A percentile compares a stretch with the other conserved stretches of the same genome.
Conservation (phyloP, 2,113 vertebrate species). For the Lucifuga dentata region DNA sequence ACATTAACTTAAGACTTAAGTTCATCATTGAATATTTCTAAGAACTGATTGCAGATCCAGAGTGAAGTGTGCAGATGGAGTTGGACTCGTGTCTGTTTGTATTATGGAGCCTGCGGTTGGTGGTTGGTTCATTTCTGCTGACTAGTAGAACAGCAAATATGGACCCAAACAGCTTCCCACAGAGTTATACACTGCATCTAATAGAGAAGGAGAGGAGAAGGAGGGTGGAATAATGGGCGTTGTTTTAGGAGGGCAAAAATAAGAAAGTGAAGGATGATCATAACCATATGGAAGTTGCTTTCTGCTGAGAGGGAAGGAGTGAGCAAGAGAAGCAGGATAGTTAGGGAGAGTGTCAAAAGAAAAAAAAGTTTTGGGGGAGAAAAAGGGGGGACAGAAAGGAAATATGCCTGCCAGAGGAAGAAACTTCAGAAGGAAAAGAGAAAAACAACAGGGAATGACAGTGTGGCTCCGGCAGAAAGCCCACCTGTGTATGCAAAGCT, state of each 20-base stretch:
- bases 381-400: slow-evolving; percentile 15
- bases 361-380: slow-evolving; percentile 8
- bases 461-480: slow-evolving; percentile 4
- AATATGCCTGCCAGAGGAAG: slow-evolving; percentile 9
- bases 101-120: slow-evolving; percentile 62
- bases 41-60: slow-evolving; percentile 30
- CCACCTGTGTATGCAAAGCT: slow-evolving; percentile 33
- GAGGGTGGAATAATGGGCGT: slow-evolving; percentile 65
- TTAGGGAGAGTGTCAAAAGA: slow-evolving; percentile 36
- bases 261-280: slow-evolving; percentile 80
- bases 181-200: slow-evolving; percentile 60
- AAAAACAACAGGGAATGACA: slow-evolving; percentile 25
- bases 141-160: slow-evolving; percentile 69
- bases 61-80: slow-evolving; percentile 38
- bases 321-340: slow-evolving; percentile 48
- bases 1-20: neutral
- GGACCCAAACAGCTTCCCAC: slow-evolving; percentile 67
- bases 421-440: slow-evolving; percentile 21
- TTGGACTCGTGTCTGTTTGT: slow-evolving; percentile 57
- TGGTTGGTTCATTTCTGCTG: slow-evolving; percentile 74
- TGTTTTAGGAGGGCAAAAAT: slow-evolving; percentile 70
- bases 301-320: slow-evolving; percentile 63
- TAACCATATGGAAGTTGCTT: slow-evolving; percentile 81
- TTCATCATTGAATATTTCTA: neutral
- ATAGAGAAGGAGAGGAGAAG: slow-evolving; percentile 65